These are phyloP conservation scores for Drosophila helvetica DNA, from an alignment of 2,888 invertebrate genomes.

Conservation along the genomic window DNA sequence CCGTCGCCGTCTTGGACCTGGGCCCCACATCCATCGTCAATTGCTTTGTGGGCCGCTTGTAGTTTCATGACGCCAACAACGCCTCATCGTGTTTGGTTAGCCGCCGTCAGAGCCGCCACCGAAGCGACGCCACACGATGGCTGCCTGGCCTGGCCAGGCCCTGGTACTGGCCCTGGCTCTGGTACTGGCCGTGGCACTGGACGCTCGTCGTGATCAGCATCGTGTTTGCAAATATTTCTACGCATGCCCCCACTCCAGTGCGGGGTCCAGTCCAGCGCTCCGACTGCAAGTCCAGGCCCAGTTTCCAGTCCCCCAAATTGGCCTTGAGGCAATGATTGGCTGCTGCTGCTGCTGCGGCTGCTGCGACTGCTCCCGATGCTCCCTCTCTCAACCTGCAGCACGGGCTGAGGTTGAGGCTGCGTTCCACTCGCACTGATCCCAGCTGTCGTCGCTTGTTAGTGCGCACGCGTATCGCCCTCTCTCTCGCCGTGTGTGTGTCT, in stretches of 20 bases:
- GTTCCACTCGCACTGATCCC: constrained; percentile 27
- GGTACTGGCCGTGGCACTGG: constrained; percentile 13
- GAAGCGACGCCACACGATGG: constrained; percentile 64
- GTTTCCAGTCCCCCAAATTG: constrained; percentile 65
- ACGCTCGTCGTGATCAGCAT: constrained; percentile 58
- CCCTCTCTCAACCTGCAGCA: constrained; percentile 9
- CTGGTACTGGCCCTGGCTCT: constrained; percentile 12
- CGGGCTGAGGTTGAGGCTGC: constrained; percentile 16
- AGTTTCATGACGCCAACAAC: constrained; percentile 82
- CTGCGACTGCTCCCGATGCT: constrained; percentile 15
- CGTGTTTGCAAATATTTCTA: constrained; percentile 69
- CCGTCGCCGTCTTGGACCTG: constrained; percentile 49
- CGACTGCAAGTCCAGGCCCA: background rate
- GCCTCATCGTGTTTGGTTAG: constrained; percentile 82
- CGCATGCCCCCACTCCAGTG: constrained; percentile 42
- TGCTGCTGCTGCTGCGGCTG: constrained; percentile 50
- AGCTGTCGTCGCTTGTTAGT: constrained; percentile 39
- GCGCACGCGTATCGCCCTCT: constrained; percentile 31
- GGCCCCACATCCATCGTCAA: constrained; percentile 46
- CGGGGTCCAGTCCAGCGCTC: background rate
- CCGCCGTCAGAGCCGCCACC: constrained; percentile 80
- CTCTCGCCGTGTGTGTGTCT: constrained; percentile 12
- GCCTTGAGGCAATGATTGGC: constrained; percentile 79
- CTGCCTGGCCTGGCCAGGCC: constrained; percentile 24
- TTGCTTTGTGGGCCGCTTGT: constrained; percentile 74